Percentiles rank a stretch among this genome's conserved stretches.
Conservation (phyloP, 2,113 vertebrate genomes). For the Cervus canadensis region DNA sequence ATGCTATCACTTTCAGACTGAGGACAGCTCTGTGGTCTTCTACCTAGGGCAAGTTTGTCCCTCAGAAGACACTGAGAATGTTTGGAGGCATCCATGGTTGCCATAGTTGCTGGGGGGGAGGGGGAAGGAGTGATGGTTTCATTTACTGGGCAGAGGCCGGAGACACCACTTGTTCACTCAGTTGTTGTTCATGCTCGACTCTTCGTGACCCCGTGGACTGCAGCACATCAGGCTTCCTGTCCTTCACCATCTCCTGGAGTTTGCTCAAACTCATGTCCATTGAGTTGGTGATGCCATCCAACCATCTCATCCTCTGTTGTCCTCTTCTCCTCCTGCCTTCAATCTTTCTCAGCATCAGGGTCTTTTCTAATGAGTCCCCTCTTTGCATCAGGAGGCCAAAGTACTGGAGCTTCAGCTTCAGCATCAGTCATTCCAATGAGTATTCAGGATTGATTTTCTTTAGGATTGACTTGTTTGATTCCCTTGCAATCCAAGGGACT, state of each 20-base stretch:
- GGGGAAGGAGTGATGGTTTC: background rate
- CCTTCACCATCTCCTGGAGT: background rate
- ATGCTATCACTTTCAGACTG: background rate
- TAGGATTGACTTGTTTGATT: background rate
- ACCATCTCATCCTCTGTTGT: background rate
- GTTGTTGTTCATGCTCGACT: background rate
- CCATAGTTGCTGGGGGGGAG: background rate
- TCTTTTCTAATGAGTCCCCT: background rate
- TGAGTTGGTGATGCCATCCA: background rate
- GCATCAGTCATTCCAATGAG: background rate
- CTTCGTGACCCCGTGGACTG: background rate
- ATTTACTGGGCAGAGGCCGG: background rate
- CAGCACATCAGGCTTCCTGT: background rate
- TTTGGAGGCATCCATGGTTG: background rate
- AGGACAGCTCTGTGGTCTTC: background rate
- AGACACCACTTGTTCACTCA: background rate
- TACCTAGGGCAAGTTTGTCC: background rate
- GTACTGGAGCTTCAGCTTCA: background rate
- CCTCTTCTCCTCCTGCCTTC: background rate
- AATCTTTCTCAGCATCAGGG: background rate
- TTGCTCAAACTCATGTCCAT: background rate
- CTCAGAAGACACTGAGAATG: background rate
- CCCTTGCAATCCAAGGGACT: background rate
- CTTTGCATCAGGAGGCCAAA: background rate
- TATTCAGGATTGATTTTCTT: background rate